A percentile compares a stretch with the other conserved stretches of the same genome.
These are phyloP conservation scores for Xenentodon cancila DNA, from an alignment of 2,797 vertebrate species.

Conservation along the genomic window DNA sequence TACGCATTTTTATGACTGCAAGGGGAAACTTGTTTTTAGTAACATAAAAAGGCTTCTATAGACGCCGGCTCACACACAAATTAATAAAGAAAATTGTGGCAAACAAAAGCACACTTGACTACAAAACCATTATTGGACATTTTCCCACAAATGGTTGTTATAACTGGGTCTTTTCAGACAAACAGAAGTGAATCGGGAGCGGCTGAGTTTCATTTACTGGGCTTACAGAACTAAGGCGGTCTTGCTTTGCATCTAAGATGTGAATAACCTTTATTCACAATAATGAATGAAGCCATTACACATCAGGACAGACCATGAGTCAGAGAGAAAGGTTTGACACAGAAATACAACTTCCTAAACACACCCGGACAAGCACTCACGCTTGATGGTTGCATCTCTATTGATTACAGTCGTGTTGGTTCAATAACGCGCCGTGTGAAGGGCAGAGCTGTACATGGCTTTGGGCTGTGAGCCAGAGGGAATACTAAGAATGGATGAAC, in stretches of 20 bases:
- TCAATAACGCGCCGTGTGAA: constrained; percentile 64
- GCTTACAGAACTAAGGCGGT: constrained; percentile 39
- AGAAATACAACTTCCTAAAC: constrained; percentile 30
- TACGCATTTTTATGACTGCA: constrained; percentile 44
- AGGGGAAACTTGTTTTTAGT: constrained; percentile 34
- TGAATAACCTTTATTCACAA: constrained; percentile 51
- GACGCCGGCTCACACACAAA: constrained; percentile 36
- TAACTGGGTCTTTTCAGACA: constrained; percentile 34
- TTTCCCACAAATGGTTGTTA: constrained; percentile 31
- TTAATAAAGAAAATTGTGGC: constrained; percentile 33
- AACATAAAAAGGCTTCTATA: constrained; percentile 26
- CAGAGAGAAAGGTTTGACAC: constrained; percentile 46
- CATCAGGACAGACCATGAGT: constrained; percentile 46
- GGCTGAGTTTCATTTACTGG: constrained; percentile 32
- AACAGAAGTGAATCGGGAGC: constrained; percentile 31
- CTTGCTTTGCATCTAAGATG: constrained; percentile 40
- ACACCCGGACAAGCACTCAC: constrained; percentile 16
- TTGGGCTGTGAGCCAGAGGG: constrained; percentile 38
- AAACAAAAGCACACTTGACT: constrained; percentile 30
- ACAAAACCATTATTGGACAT: constrained; percentile 12
- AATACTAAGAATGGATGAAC: constrained; percentile 35
- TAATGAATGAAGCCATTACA: constrained; percentile 69
- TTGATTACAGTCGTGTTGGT: constrained; percentile 60
- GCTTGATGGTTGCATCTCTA: constrained; percentile 45
- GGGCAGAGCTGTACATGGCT: constrained; percentile 29